Conservation (phyloP, 2,797 vertebrate species). For the Gorsachius magnificus region DNA sequence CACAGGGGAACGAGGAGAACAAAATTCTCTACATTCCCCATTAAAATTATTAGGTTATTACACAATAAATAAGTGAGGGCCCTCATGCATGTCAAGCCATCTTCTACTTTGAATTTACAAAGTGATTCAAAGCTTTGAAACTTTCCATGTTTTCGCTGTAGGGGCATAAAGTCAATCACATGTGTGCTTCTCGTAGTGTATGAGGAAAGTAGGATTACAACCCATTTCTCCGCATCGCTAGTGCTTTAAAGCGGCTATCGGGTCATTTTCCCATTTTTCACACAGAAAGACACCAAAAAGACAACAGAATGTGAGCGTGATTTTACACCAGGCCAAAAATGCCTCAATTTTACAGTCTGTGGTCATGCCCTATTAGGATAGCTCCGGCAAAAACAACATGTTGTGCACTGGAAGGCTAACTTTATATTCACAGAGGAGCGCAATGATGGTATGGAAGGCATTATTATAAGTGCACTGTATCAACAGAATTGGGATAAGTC, state of each 20-base stretch:
- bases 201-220: not conserved
- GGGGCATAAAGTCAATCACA: not conserved
- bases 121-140: not conserved
- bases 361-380: not conserved
- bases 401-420: not conserved
- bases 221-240: not conserved
- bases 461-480: not conserved
- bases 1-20: not conserved
- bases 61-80: constrained; percentile 12
- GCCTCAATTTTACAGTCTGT: not conserved
- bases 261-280: constrained; percentile 5
- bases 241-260: not conserved
- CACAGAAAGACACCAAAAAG: not conserved
- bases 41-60: constrained; percentile 16
- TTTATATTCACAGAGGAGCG: not conserved
- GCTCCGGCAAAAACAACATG: rapidly evolving
- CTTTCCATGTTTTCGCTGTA: not conserved
- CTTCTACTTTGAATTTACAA: not conserved
- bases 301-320: not conserved
- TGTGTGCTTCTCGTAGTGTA: not conserved
- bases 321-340: not conserved
- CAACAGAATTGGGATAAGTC: constrained; percentile 14
- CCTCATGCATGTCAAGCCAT: not conserved
- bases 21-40: not conserved
- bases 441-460: not conserved